phyloP scores from a whole-genome alignment of 2,797 vertebrate species.

The Micropoecilia bifurca region DNA sequence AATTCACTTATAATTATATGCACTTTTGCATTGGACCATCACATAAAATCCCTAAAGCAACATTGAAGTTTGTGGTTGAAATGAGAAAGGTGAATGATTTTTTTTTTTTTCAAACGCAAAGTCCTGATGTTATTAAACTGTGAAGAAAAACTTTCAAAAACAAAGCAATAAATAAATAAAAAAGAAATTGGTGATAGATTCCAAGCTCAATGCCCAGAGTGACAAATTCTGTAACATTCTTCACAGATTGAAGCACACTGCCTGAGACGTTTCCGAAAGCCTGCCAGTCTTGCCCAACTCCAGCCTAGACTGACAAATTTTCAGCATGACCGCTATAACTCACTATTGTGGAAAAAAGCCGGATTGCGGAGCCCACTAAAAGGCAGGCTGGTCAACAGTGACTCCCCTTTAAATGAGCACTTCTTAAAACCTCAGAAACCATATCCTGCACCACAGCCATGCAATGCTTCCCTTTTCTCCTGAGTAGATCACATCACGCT shows the following conservation, averaged over 20 bases:
- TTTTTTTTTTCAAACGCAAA: background rate
- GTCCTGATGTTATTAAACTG: background rate
- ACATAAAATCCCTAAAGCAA: background rate
- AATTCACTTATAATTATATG: background rate
- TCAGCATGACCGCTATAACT: conserved; percentile 70
- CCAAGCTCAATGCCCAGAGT: background rate
- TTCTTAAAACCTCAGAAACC: conserved; percentile 81
- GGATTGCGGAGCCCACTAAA: conserved; percentile 72
- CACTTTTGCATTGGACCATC: background rate
- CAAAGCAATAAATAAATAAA: background rate
- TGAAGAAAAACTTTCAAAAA: background rate
- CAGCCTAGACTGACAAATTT: conserved; percentile 73
- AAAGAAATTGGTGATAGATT: background rate
- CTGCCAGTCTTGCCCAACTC: conserved; percentile 46
- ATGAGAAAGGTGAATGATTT: background rate
- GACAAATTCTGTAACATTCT: conserved; percentile 16
- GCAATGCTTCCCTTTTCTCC: conserved; percentile 71
- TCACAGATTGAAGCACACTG: conserved; percentile 56
- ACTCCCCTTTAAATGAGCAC: conserved; percentile 83
- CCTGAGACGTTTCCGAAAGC: conserved; percentile 44
- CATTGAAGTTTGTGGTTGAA: background rate
- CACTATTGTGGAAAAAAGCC: conserved; percentile 72
- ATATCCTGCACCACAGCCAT: conserved; percentile 81
- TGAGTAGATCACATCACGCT: conserved; percentile 58
- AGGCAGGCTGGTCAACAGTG: conserved; percentile 73